These are phyloP conservation scores for Tigriopus californicus DNA, from an alignment of 2,888 invertebrate genomes.

Conservation along the genomic window DNA sequence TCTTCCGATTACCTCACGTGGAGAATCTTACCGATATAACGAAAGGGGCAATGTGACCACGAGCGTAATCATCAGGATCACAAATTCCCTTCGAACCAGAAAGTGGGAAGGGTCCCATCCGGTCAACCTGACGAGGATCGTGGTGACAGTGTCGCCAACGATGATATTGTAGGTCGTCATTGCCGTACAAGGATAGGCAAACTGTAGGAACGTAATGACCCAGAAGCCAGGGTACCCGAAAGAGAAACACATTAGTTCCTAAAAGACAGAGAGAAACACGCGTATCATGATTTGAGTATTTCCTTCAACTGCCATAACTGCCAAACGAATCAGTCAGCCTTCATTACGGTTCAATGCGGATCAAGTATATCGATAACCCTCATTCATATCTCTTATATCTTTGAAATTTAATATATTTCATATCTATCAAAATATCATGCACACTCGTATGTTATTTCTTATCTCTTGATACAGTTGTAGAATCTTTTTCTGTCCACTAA, in stretches of 20 bases:
- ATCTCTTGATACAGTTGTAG: too few relatives aligned
- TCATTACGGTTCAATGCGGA: too few relatives aligned
- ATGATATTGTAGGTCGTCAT: conserved; percentile 76
- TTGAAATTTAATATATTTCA: too few relatives aligned
- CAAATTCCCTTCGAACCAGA: conserved; percentile 42
- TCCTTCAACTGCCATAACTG: too few relatives aligned
- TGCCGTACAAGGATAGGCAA: conserved; percentile 67
- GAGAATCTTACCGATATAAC: conserved; percentile 39
- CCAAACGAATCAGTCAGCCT: too few relatives aligned
- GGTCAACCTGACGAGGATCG: conserved; percentile 51
- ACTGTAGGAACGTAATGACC: conserved; percentile 51
- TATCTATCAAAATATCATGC: too few relatives aligned
- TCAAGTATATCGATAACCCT: too few relatives aligned
- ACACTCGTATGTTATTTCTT: too few relatives aligned
- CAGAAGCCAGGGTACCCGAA: conserved; percentile 59
- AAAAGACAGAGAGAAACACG: conserved; percentile 20
- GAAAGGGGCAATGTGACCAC: conserved; percentile 57
- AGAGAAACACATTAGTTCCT: conserved; percentile 51
- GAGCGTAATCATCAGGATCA: conserved; percentile 50
- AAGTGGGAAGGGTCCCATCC: conserved; percentile 35
- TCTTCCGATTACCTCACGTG: too few relatives aligned
- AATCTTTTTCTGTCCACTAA: too few relatives aligned
- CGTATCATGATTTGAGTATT: too few relatives aligned
- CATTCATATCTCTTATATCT: too few relatives aligned
- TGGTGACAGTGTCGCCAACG: conserved; percentile 65